phyloP scores from a whole-genome alignment of 2,888 invertebrate species.

The Pharmacophagus antenor region DNA sequence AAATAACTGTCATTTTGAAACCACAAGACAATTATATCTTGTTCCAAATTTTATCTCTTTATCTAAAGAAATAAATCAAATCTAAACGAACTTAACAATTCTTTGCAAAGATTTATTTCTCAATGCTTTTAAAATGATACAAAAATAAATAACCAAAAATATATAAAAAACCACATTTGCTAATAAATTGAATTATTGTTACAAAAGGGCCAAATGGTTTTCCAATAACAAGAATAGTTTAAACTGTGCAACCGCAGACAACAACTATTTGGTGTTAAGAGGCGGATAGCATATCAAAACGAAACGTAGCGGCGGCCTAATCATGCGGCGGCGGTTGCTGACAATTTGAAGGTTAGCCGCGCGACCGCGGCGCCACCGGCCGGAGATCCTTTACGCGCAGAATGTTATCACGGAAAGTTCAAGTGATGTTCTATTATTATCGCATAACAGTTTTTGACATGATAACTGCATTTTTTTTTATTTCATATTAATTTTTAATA shows the following conservation, averaged over 20 bases:
- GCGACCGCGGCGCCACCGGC: slow-evolving; percentile 41
- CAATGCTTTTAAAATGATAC: too few species aligned
- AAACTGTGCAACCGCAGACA: slow-evolving; percentile 6
- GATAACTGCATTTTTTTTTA: too few species aligned
- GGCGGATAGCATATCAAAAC: slow-evolving; percentile 37
- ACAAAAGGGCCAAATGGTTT: not conserved
- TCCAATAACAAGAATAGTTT: not conserved
- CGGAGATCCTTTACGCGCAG: slow-evolving; percentile 36
- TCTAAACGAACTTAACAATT: too few species aligned
- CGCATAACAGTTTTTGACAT: slow-evolving; percentile 1
- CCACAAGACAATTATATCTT: not conserved
- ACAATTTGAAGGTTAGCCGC: slow-evolving; percentile 65
- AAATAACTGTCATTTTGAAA: not conserved
- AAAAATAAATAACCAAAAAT: not conserved
- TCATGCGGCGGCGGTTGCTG: slow-evolving; percentile 48
- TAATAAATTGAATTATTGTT: too few species aligned
- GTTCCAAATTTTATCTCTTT: not conserved
- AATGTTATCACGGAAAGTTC: slow-evolving; percentile 33
- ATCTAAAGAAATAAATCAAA: not conserved
- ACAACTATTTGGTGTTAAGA: slow-evolving; percentile 3
- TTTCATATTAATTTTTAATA: too few species aligned
- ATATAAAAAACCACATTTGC: too few species aligned
- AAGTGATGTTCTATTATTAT: slow-evolving; percentile 28
- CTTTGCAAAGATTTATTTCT: too few species aligned
- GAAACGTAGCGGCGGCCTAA: slow-evolving; percentile 45